Evolutionary conservation across 2,888 invertebrate genomes (phyloP), one percentile per base, ranked within the genome.

Genomic region (Melangyna quadrimaculata): DNA sequence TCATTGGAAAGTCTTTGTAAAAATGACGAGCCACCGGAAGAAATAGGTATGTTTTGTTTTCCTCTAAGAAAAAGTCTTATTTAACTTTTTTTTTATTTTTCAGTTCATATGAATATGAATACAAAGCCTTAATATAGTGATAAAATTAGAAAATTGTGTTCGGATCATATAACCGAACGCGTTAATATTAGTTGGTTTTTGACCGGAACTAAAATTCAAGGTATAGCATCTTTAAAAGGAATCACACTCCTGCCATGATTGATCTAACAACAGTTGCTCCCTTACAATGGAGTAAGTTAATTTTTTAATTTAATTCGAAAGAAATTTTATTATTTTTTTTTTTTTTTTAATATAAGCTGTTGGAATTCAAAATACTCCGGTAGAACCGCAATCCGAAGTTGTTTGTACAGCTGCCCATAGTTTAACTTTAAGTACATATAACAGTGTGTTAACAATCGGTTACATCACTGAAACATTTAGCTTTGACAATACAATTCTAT

Each of bases 201-300:
- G 87, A 92, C 95, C 78, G 94, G 95, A 48, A 95, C 95, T 0
- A 96, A 96, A 87, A 94, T 95, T 2, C 93, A 93, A 67, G 98
- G 98, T 0, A 94, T 94, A 88, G 97, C 97, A 0, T 95, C 95
- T 0, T 94, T 98, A 22, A 95, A 95, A 87, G 97, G 98, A 40
- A 96, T 98, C 87, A 95, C 95, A 4, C 93, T 4, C 94, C 95
- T 77, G 94, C 95, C 84, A 98, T 98, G 97, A 94, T 98, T 89
- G 97, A 98, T 90, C 94, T 97, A 78, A 97, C 98, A 2, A 94
- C 96, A 72, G 97, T 97, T 94, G 97, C 98, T 79, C 97, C 98
- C 5, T 93, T 98, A 67, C 95, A 96, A 90, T 98, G 98, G 98
- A 97, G 98, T 98, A 93, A 91, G 93, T 91, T n/a, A n/a, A n/a